Evolutionary conservation across 2,888 invertebrate genomes (phyloP), one percentile per base, ranked within the genome.

Genomic region (Patella ulyssiponensis): DNA sequence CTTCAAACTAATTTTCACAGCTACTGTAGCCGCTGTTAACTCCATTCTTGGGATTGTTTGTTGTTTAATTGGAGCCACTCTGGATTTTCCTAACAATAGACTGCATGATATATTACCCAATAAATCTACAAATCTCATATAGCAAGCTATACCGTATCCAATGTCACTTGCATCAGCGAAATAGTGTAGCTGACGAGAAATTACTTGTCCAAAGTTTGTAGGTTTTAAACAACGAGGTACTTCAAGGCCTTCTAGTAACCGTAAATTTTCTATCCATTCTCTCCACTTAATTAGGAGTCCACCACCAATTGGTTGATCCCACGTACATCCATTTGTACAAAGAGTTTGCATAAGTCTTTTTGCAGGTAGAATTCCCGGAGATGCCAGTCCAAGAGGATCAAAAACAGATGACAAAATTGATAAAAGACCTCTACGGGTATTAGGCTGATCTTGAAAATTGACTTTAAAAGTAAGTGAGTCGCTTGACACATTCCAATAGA

Each of bases 61-160:
- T 81, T 81, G 23, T 70, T 77, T 14, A 44, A 23, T 73, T 75
- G 77, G 56, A 33, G 33, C 33, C 33, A 33, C 33, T 33, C 33
- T 33, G 33, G 33, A 33, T 33, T 33, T 33, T 33, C 33, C 33
- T 33, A 33, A 33, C 33, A 33, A 4, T 33, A 33, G 33, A 33
- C 33, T 33, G 33, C 4, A 33, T 33, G 33, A 64, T 3, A 3
- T 20, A n/a, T 64, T 7, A 20, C 64, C 20, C 11, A 2, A 20
- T 9, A 20, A 2, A 23, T 64, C 64, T 11, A 64, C 14, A 20
- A 12, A 64, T 5, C 64, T n/a, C 9, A 64, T n/a, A n/a, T 64
- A 64, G 5, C n/a, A n/a, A 20, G 64, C 64, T 9, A 64, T 23
- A 20, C 64, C 64, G 23, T 64, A 64, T 9, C 64, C 64, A 11